Base-by-base conservation (phyloP, 2,888 invertebrate species). In the Alsophila aescularia region DNA sequence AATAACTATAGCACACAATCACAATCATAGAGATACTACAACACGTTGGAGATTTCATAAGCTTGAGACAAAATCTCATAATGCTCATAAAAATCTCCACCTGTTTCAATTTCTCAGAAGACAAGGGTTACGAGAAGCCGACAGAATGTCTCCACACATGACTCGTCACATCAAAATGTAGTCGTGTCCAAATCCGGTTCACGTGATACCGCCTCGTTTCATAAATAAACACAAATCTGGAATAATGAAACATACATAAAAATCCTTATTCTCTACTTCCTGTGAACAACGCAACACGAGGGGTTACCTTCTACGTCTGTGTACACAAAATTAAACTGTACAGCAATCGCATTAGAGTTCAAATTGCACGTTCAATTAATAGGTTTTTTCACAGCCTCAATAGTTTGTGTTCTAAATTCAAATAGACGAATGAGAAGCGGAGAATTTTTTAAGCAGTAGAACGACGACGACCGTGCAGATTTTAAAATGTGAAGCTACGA, bases 161-260 rank as follows among this genome's bases (percentile, higher is more conserved):
- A 47, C 50, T 39, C 34, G 49, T 21, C 48, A 41, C 50, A 42
- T 45, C 47, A 49, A 35, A 56, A 56, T 54, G 51, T 50, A 62
- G 52, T 61, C 60, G 67, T 63, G 60, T 66, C 69, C 61, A 67
- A 66, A 69, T 67, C 67, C 56, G 68, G 63, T 68, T 70, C 67
- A 62, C 67, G 69, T 69, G 69, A 70, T 69, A 72, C 70, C 48
- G 61, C 59, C 58, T 58, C 58, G 64, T 57, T 75, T 75, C 75
- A 76, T 74, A 85, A 84, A 87, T 82, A 86, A 85, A 83, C 81
- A 81, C 75, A 75, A 72, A 75, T 73, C 70, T 67, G 64, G 67
- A 81, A 83, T 85, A 85, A 85, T 81, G 82, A 79, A 80, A 83
- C 76, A 71, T 74, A 76, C 81, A 86, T 87, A 87, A 87, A 87